Evolutionary conservation across 2,113 vertebrate genomes (phyloP).

Genomic region (Lophotis ruficrista): DNA sequence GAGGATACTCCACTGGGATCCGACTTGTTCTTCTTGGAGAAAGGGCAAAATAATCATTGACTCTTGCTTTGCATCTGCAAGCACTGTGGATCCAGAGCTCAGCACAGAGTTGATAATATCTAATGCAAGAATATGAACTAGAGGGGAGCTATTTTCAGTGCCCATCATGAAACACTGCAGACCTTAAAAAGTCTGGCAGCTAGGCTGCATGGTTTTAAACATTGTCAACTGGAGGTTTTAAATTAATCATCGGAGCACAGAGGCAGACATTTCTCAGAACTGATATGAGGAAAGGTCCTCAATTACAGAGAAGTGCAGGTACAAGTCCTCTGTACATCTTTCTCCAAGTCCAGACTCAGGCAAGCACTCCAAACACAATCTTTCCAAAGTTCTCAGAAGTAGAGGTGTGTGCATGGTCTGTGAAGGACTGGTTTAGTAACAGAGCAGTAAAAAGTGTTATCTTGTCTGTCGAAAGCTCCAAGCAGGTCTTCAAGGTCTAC

Average conservation of each 20-base stretch:
- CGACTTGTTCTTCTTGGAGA: background rate
- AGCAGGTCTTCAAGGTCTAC: conserved; percentile 27
- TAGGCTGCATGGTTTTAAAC: background rate
- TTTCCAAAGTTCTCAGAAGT: background rate
- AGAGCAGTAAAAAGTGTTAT: background rate
- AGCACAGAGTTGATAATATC: background rate
- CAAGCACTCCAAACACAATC: background rate
- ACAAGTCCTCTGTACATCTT: background rate
- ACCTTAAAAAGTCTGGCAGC: background rate
- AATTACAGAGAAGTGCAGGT: background rate
- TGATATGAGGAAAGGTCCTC: background rate
- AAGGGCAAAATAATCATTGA: background rate
- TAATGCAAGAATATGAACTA: background rate
- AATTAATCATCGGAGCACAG: background rate
- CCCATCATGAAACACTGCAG: background rate
- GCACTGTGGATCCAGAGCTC: background rate
- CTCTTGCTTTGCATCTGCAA: background rate
- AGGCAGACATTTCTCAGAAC: background rate
- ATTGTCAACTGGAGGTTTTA: background rate
- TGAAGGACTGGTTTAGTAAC: background rate
- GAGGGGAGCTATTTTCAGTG: background rate
- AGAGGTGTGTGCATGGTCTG: background rate
- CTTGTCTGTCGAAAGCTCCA: background rate
- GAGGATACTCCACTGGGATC: background rate
- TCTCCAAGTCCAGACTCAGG: background rate